These are phyloP conservation scores for Drosophila nr. perissopoda DNA, from an alignment of 2,888 invertebrate genomes.

Conservation along the genomic window DNA sequence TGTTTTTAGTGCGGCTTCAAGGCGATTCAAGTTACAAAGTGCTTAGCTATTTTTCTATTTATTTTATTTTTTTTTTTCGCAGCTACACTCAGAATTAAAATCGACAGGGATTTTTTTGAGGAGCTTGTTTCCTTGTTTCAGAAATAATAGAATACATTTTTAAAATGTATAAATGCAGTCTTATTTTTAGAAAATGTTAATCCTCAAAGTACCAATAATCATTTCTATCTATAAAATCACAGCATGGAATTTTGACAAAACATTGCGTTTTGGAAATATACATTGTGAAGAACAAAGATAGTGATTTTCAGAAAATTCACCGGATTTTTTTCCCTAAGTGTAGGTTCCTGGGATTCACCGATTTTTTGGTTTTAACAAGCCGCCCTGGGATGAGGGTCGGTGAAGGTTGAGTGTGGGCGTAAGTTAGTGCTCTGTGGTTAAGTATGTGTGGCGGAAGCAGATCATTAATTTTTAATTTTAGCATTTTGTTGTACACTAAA, in stretches of 20 bases:
- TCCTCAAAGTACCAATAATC: background rate
- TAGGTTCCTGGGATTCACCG: conserved; percentile 34
- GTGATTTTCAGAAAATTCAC: background rate
- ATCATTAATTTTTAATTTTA: conserved; percentile 79
- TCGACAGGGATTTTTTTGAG: background rate
- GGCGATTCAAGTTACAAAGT: conserved; percentile 38
- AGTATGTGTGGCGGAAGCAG: conserved; percentile 46
- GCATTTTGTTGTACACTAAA: conserved; percentile 72
- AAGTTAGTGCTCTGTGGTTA: conserved; percentile 44
- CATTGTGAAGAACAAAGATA: background rate
- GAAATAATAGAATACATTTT: background rate
- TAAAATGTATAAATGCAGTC: background rate
- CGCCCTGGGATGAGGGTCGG: background rate
- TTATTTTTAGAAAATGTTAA: background rate
- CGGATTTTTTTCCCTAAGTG: background rate
- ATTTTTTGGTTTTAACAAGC: conserved; percentile 23
- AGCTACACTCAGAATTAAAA: conserved; percentile 1
- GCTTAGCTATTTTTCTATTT: conserved; percentile 33
- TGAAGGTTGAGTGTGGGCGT: background rate
- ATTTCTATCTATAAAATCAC: background rate
- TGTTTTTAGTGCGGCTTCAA: conserved; percentile 51
- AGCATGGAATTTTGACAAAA: background rate
- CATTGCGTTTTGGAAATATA: background rate
- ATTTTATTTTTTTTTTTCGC: background rate
- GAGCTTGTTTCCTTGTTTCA: background rate